These are phyloP conservation scores for Littorina saxatilis DNA, from an alignment of 1,140 invertebrate species.

Conservation along the genomic window DNA sequence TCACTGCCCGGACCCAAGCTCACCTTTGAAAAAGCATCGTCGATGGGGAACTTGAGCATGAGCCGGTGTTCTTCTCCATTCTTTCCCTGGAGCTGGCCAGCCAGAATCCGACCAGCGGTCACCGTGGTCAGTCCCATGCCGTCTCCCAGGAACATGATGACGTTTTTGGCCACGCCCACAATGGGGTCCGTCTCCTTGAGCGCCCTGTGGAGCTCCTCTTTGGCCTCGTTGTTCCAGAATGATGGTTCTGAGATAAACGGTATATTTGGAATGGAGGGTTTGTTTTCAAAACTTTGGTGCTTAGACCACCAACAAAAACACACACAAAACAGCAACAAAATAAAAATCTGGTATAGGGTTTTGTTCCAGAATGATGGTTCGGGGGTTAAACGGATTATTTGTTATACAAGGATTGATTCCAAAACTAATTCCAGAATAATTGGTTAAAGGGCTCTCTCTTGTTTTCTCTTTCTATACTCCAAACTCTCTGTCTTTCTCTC, in stretches of 20 bases:
- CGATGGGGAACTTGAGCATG: conserved; percentile 86
- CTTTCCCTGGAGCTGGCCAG: conserved; percentile 79
- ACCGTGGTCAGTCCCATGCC: conserved; percentile 94
- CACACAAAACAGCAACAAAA: neutral
- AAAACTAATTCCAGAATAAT: neutral
- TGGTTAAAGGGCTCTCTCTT: no score
- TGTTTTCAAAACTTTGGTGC: no score
- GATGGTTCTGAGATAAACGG: conserved; percentile 44
- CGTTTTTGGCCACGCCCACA: conserved; percentile 84
- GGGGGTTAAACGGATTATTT: neutral
- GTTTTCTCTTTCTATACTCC: no score
- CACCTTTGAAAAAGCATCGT: conserved; percentile 90
- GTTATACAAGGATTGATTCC: neutral
- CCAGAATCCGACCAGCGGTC: conserved; percentile 83
- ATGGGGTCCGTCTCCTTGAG: conserved; percentile 37
- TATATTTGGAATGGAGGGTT: no score
- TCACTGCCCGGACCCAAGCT: neutral
- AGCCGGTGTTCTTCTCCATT: conserved; percentile 85
- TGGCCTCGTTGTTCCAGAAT: conserved; percentile 49
- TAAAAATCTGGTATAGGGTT: neutral
- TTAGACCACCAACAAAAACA: no score
- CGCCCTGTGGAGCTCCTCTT: conserved; percentile 41
- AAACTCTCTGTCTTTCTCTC: no score
- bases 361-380: neutral
- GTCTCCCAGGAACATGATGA: conserved; percentile 94